Evolutionary conservation across 2,113 vertebrate species (phyloP), one percentile per base, ranked within the genome.

Genomic region (Ramphastos sulfuratus): DNA sequence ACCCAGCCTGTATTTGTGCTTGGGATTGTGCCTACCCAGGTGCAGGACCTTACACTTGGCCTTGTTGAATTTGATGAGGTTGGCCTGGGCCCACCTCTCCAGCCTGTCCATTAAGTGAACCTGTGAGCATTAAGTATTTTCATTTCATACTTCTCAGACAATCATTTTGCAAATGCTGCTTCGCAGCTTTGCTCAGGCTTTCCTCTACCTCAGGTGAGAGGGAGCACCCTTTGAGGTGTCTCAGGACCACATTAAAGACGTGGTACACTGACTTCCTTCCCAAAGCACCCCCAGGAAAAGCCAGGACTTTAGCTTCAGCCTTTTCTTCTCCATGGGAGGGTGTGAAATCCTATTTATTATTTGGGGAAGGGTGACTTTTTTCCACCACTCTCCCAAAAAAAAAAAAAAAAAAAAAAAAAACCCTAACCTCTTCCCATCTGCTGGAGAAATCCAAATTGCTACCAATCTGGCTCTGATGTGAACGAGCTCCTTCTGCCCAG

Each of bases 401-500:
- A 42, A 42, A 42, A 42, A 18, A 44, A 46, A 46, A 46, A 46
- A 46, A 46, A 46, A 46, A 18, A 46, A 46, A 46, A 46, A 46
- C 7, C 5, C 69, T 86, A 69, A 90, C 65, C 76, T 82, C 72
- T 87, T 92, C 72, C 54, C 61, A 54, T 87, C 69, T 86, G 69
- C 61, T 75, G 55, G 39, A 12, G 35, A 93, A 64, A 94, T 21
- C 35, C 70, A 83, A 82, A 85, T 83, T 1, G 0, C 82, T 88
- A 90, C 80, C 65, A 88, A 0, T 87, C 91, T 88, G 79, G 69
- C 79, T 90, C 61, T 23, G 30, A 81, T 37, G 12, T 59, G 58
- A 94, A 59, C 39, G 60, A 78, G 58, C 72, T 85, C 64, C 61
- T 74, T 91, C 82, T 94, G 82, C 58, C 39, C 83, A 94, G 79